Evolutionary conservation across 2,888 invertebrate genomes (phyloP), one percentile per base, ranked within the genome.

Genomic region (Ecdyonurus torrentis): DNA sequence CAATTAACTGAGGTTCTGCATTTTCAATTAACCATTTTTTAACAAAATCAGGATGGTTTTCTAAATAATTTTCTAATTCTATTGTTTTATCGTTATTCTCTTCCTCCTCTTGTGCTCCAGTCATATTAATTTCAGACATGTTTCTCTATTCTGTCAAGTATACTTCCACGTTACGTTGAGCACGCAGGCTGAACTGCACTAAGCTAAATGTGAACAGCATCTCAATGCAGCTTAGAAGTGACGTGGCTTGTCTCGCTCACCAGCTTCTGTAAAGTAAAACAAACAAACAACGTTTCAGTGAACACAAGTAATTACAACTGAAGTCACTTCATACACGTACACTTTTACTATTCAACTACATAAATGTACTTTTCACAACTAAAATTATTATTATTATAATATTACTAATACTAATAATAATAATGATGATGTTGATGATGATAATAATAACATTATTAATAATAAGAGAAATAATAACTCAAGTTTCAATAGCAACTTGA

Each of bases 11-110:
- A 52, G 59, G 25, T 24, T 24, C 63, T 59, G 52, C 23, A 23
- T 18, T 23, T 25, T 2, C 15, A n/a, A 37, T 10, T 2, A 55
- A n/a, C 55, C 55, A 55, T 7, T 22, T n/a, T 7, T 22, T n/a
- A n/a, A 55, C 55, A 25, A 60, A 60, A 18, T 60, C 60, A 19
- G 60, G 60, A 25, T 60, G 60, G 20, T 24, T n/a, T 60, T 60
- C 60, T 5, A 60, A 24, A 22, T 60, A 60, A n/a, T n/a, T 60
- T n/a, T 60, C 60, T 10, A 60, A 22, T 5, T 55, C 5, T 22
- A 15, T 1, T 20, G 2, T 20, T 22, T 61, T 22, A 10, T 52
- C 52, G 10, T n/a, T n/a, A n/a, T 22, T 37, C 37, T 23, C 60
- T 59, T 50, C 50, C 10, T 61, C 60, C 18, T 52, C 61, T 23